phyloP scores from a whole-genome alignment of 2,113 vertebrate genomes.

The Siniperca chuatsi region DNA sequence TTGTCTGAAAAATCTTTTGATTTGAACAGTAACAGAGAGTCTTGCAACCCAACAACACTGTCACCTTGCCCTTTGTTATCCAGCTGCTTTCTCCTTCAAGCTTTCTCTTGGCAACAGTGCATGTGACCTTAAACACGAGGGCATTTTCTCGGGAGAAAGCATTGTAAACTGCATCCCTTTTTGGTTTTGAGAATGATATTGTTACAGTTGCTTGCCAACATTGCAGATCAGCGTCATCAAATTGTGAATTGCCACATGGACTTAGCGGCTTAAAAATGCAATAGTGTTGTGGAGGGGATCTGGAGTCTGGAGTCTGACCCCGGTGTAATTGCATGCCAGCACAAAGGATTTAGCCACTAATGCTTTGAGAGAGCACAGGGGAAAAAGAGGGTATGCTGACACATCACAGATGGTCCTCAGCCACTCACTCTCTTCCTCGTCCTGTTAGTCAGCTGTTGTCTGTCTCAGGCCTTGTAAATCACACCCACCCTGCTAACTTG shows the following conservation, averaged over 20 bases:
- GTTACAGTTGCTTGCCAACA: constrained; percentile 64
- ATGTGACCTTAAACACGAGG: neutral
- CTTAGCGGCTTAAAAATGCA: constrained; percentile 80
- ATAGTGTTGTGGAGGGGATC: constrained; percentile 69
- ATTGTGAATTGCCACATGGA: constrained; percentile 74
- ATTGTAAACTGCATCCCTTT: constrained; percentile 26
- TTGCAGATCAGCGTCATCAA: constrained; percentile 71
- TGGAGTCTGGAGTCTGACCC: constrained; percentile 75
- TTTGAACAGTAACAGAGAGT: neutral
- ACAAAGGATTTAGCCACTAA: constrained; percentile 83
- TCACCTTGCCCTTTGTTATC: neutral
- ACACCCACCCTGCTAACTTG: constrained; percentile 58
- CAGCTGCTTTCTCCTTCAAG: constrained; percentile 23
- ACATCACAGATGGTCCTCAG: constrained; percentile 75
- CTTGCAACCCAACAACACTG: neutral
- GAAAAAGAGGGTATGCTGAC: constrained; percentile 65
- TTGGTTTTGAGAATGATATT: constrained; percentile 55
- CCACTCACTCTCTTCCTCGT: constrained; percentile 59
- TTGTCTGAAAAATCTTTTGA: neutral
- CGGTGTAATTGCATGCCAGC: constrained; percentile 82
- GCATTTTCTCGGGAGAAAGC: constrained; percentile 42
- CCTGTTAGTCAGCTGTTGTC: constrained; percentile 72
- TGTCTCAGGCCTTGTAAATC: constrained; percentile 67
- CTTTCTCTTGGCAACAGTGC: constrained; percentile 1
- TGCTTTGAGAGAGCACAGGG: constrained; percentile 71